These are phyloP conservation scores for Lampris megalopsis DNA, from an alignment of 2,113 vertebrate species.

Conservation along the genomic window DNA sequence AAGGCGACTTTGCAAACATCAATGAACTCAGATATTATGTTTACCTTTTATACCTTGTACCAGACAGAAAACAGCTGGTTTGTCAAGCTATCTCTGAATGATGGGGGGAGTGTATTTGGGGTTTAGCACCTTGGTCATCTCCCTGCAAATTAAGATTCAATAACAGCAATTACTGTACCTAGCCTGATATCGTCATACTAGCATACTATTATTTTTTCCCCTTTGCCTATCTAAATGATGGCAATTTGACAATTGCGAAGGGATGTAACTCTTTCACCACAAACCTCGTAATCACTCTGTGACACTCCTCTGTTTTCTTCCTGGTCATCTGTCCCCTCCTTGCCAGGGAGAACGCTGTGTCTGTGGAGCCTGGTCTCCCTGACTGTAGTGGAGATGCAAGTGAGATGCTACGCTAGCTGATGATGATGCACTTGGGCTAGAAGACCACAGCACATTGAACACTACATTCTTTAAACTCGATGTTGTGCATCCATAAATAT, in stretches of 20 bases:
- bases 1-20: not conserved
- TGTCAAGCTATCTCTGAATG: not conserved
- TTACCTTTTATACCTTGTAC: not conserved
- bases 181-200: too few relatives aligned
- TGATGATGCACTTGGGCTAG: not conserved
- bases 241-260: not conserved
- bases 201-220: not conserved
- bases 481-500: not conserved
- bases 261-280: not conserved
- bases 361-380: not conserved
- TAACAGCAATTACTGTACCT: too few relatives aligned
- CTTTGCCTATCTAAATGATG: too few relatives aligned
- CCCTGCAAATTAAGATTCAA: too few relatives aligned
- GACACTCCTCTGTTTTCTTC: not conserved
- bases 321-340: not conserved
- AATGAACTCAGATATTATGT: not conserved
- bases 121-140: not conserved
- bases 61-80: not conserved
- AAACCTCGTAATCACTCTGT: not conserved
- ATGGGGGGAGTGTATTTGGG: not conserved
- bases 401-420: not conserved
- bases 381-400: not conserved
- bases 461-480: not conserved
- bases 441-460: not conserved
- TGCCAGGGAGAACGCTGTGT: not conserved